Evolutionary conservation across 2,797 vertebrate species (phyloP), one percentile per base, ranked within the genome.

Genomic region (Cynodonichthys magdalenae): DNA sequence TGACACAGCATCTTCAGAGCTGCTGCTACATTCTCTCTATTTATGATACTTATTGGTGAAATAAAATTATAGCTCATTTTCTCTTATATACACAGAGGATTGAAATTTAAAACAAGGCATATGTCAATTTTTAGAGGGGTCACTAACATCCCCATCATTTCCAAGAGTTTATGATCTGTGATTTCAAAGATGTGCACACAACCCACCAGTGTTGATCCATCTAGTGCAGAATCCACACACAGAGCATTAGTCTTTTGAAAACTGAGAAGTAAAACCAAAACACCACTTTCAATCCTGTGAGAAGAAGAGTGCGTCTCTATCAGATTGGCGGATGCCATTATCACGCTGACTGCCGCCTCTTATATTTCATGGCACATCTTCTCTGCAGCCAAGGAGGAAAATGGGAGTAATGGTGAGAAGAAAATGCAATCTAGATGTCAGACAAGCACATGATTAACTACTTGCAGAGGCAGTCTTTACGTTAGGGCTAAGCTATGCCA

Each of bases 371-470:
- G 72, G 78, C 77, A 48, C 71, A 74, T 79, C 71, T 82, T 71
- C 61, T 69, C 53, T 24, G 66, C 60, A 70, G 66, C 63, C 20
- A 61, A 57, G 57, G 58, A 66, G 82, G 57, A 61, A 83, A 87
- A 86, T 80, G 55, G 66, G 70, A 74, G 71, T 77, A 85, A 86
- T 81, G 82, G 66, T 72, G 73, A 87, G 81, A 75, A 59, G 75
- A 80, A 87, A 92, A 91, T 90, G 86, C 80, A 87, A 86, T 92
- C 78, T 74, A 73, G 70, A 84, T 82, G 87, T 89, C 72, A 87
- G 83, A 89, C 72, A 86, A 83, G 71, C 72, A 82, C 73, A 80
- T 79, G 85, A 88, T 90, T 85, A 87, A 85, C 80, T 89, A 88
- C 81, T 90, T 84, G 82, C 61, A 88, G 88, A 81, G 69, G 63